Conservation (phyloP, 2,113 vertebrate species). For the Psilopsiagon aymara region DNA sequence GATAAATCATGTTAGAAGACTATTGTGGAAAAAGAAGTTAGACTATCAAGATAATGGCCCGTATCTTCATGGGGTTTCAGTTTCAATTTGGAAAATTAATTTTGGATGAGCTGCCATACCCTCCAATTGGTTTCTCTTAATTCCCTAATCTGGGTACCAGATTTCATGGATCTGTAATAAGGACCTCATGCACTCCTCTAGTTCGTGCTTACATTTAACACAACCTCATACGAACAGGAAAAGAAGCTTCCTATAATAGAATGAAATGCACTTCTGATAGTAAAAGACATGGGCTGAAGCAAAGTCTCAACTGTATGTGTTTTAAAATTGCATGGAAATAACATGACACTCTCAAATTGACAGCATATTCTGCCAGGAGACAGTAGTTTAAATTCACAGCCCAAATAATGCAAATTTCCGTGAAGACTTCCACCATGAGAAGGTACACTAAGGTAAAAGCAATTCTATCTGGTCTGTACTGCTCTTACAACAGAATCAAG, state of each 20-base stretch:
- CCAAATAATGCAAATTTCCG: neutral
- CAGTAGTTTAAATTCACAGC: constrained; percentile 10
- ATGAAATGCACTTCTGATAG: neutral
- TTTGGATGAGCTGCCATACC: neutral
- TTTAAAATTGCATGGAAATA: neutral
- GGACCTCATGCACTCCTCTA: neutral
- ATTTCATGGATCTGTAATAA: constrained; percentile 6
- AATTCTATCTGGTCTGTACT: neutral
- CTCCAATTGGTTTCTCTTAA: neutral
- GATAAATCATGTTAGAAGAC: neutral
- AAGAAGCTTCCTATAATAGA: neutral
- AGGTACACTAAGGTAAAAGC: neutral
- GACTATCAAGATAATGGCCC: neutral
- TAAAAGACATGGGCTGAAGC: neutral
- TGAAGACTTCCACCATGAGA: neutral
- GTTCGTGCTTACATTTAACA: neutral
- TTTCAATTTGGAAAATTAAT: neutral
- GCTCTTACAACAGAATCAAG: neutral
- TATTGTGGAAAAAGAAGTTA: neutral
- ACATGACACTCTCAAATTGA: neutral
- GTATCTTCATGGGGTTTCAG: neutral
- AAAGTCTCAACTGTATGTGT: neutral
- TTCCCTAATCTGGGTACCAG: neutral
- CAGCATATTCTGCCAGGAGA: neutral
- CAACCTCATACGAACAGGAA: neutral